A percentile compares a stretch with the other conserved stretches of the same genome.
These are phyloP conservation scores for Eupeodes luniger DNA, from an alignment of 2,888 invertebrate species.

Conservation along the genomic window DNA sequence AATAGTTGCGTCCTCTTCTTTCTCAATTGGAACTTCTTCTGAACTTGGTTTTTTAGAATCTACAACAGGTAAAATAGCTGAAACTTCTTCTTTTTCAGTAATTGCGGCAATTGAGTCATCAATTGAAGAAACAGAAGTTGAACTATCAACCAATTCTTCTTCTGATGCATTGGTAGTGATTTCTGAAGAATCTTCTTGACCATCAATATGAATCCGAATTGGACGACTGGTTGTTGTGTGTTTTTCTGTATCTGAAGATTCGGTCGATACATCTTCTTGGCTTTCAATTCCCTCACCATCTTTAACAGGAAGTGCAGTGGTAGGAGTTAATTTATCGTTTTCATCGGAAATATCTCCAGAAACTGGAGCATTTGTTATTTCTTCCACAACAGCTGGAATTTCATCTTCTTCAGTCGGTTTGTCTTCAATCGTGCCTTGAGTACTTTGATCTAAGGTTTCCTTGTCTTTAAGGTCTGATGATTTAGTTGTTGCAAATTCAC, in stretches of 20 bases:
- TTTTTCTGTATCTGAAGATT: constrained; percentile 1
- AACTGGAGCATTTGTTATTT: constrained; percentile 13
- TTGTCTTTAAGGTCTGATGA: not conserved
- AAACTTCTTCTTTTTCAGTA: constrained; percentile 16
- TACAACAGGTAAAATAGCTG: not conserved
- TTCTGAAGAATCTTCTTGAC: constrained; percentile 53
- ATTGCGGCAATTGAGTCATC: constrained; percentile 58
- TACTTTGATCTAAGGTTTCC: constrained; percentile 1
- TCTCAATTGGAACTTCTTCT: not conserved
- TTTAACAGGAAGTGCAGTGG: constrained; percentile 22
- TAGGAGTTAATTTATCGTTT: constrained; percentile 9
- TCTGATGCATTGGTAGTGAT: constrained; percentile 60
- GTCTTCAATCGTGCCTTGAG: constrained; percentile 11
- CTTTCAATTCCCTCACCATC: constrained; percentile 15
- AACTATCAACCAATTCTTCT: not conserved
- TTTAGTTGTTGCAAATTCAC: constrained; percentile 52
- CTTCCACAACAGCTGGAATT: constrained; percentile 51
- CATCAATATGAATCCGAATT: constrained; percentile 8
- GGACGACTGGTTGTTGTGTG: constrained; percentile 16
- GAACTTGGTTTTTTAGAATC: constrained; percentile 27
- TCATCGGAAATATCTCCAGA: not conserved
- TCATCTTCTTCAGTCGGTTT: constrained; percentile 39
- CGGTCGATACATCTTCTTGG: constrained; percentile 36
- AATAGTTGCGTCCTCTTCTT: constrained; percentile 33
- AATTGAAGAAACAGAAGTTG: constrained; percentile 21